A percentile compares a stretch with the other conserved stretches of the same genome.
phyloP scores from a whole-genome alignment of 2,113 vertebrate species.

The Calidris pugnax region DNA sequence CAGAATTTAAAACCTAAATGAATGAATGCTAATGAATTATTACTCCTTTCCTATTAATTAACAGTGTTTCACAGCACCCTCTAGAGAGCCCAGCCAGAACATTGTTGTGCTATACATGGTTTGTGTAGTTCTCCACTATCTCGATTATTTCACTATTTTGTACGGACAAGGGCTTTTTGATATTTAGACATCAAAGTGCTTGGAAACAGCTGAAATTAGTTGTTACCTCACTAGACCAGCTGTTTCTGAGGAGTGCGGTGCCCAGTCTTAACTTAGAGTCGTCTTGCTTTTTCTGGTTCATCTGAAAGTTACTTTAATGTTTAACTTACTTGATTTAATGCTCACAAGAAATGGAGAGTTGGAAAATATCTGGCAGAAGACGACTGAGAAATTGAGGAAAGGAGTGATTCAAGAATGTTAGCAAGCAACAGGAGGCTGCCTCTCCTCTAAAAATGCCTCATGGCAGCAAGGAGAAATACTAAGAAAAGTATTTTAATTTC shows the following conservation, averaged over 20 bases:
- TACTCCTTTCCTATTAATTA: slow-evolving; percentile 26
- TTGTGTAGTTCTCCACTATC: not conserved
- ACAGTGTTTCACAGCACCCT: slow-evolving; percentile 2
- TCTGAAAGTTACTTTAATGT: slow-evolving; percentile 26
- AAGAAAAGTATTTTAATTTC: slow-evolving; percentile 31
- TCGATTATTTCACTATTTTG: not conserved
- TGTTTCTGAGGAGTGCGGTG: not conserved
- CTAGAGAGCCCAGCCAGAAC: not conserved
- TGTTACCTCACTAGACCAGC: not conserved
- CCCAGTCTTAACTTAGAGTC: not conserved
- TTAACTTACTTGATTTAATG: slow-evolving; percentile 32
- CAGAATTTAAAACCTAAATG: slow-evolving; percentile 22
- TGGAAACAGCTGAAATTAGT: slow-evolving; percentile 18
- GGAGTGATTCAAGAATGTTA: not conserved
- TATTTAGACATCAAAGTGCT: slow-evolving; percentile 26
- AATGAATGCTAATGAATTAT: slow-evolving; percentile 41
- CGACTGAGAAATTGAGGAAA: not conserved
- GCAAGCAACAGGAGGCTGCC: not conserved
- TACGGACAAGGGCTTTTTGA: not conserved
- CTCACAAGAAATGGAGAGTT: not conserved
- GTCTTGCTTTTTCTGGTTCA: slow-evolving; percentile 20
- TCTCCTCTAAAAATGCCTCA: not conserved
- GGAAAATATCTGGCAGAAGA: not conserved
- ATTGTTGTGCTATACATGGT: not conserved
- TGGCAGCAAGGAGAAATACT: not conserved